phyloP scores from a whole-genome alignment of 2,888 invertebrate species.

The Ormyrus rosae region DNA sequence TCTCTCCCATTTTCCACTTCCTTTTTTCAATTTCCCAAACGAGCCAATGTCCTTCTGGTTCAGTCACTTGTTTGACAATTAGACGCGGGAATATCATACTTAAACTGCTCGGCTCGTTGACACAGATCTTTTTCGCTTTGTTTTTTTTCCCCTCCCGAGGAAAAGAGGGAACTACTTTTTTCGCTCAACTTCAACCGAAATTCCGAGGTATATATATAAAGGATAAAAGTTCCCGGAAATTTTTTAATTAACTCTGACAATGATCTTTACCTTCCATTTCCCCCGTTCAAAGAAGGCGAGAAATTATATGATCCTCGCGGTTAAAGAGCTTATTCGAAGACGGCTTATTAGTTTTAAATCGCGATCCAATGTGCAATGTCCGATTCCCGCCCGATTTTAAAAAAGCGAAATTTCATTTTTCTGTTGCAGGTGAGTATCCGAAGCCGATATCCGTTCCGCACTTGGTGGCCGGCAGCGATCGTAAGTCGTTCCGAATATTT shows the following conservation, averaged over 20 bases:
- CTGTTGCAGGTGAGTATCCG: slow-evolving; percentile 53
- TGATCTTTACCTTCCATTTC: background rate
- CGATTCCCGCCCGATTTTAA: too few relatives aligned
- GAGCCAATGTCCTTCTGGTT: slow-evolving; percentile 48
- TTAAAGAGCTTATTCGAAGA: too few relatives aligned
- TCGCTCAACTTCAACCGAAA: slow-evolving; percentile 15
- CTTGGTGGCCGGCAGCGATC: background rate
- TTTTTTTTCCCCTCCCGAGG: background rate
- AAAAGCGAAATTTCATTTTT: background rate
- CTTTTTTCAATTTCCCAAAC: slow-evolving; percentile 61
- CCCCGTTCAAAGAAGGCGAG: too few relatives aligned
- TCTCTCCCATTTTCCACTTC: slow-evolving; percentile 42
- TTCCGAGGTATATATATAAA: slow-evolving; percentile 43
- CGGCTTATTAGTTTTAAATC: too few relatives aligned
- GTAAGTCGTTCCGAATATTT: slow-evolving; percentile 33
- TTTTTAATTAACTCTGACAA: background rate
- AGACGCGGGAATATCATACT: slow-evolving; percentile 42
- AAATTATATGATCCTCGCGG: too few relatives aligned
- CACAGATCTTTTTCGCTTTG: slow-evolving; percentile 20
- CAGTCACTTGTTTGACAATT: slow-evolving; percentile 55
- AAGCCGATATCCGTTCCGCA: too few relatives aligned
- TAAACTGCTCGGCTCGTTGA: slow-evolving; percentile 22
- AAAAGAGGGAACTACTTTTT: slow-evolving; percentile 9
- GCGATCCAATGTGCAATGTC: too few relatives aligned
- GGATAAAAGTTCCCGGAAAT: slow-evolving; percentile 5